phyloP scores from a whole-genome alignment of 2,113 vertebrate genomes.

The Salvator merianae region DNA sequence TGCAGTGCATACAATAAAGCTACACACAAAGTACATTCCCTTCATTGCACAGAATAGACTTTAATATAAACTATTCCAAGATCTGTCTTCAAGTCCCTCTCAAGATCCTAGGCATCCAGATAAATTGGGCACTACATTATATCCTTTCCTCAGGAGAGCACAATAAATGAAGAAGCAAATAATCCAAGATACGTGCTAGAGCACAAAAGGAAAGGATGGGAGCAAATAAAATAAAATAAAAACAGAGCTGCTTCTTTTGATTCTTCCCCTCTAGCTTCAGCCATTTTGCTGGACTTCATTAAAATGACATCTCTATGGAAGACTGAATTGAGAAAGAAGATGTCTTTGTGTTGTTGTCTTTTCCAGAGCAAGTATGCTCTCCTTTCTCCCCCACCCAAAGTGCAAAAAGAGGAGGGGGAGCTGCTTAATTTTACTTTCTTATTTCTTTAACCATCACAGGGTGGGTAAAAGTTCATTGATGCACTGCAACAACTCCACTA shows the following conservation, averaged over 20 bases:
- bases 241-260: conserved; percentile 46
- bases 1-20: background rate
- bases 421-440: conserved; percentile 36
- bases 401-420: background rate
- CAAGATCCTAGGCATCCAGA: conserved; percentile 44
- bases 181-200: conserved; percentile 40
- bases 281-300: conserved; percentile 61
- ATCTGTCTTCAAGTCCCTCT: conserved; percentile 26
- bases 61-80: conserved; percentile 17
- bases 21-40: fast-evolving
- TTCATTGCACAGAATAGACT: conserved; percentile 8
- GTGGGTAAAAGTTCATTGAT: background rate
- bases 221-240: conserved; percentile 23
- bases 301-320: conserved; percentile 50
- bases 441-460: conserved; percentile 17
- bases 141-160: conserved; percentile 38
- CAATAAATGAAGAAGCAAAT: conserved; percentile 55
- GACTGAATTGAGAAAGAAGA: conserved; percentile 37
- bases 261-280: conserved; percentile 42
- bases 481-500: background rate
- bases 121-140: conserved; percentile 49
- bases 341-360: background rate
- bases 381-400: background rate
- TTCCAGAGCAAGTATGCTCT: background rate
- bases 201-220: conserved; percentile 35